phyloP scores from a whole-genome alignment of 2,888 invertebrate genomes.

The Leucozona laternaria region DNA sequence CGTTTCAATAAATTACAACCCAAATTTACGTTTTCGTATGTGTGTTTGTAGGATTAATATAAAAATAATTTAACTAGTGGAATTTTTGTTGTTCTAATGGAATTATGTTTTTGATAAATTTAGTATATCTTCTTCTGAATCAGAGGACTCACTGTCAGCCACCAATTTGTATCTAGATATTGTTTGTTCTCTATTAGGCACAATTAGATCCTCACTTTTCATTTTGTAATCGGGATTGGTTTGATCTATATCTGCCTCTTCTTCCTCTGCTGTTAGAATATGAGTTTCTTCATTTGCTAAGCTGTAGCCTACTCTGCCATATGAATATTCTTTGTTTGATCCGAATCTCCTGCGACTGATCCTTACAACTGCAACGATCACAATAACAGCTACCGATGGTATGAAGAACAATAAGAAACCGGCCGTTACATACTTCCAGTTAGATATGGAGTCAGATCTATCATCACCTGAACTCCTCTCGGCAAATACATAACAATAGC shows the following conservation, averaged over 20 bases:
- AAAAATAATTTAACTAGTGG: conserved; percentile 51
- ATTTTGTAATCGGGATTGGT: not conserved
- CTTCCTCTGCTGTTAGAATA: conserved; percentile 50
- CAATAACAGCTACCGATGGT: conserved; percentile 76
- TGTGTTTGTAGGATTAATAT: not conserved
- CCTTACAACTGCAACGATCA: conserved; percentile 49
- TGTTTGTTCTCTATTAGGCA: conserved; percentile 61
- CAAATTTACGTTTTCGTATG: conserved; percentile 21
- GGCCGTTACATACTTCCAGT: conserved; percentile 29
- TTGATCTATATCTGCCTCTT: conserved; percentile 36
- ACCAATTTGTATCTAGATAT: conserved; percentile 34
- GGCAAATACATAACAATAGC: conserved; percentile 81
- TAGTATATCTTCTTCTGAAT: conserved; percentile 50
- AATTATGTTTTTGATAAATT: conserved; percentile 32
- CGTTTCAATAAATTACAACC: conserved; percentile 65
- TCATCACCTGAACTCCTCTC: conserved; percentile 80
- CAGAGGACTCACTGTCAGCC: conserved; percentile 51
- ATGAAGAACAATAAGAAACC: conserved; percentile 77
- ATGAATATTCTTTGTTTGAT: conserved; percentile 75
- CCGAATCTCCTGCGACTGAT: conserved; percentile 51
- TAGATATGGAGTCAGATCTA: conserved; percentile 19
- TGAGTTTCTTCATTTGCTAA: conserved; percentile 70
- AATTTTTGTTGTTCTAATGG: conserved; percentile 22
- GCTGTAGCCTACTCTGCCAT: conserved; percentile 79
- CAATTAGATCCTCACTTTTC: conserved; percentile 44